phyloP scores from a whole-genome alignment of 2,797 vertebrate species.

The Pogoniulus pusillus region DNA sequence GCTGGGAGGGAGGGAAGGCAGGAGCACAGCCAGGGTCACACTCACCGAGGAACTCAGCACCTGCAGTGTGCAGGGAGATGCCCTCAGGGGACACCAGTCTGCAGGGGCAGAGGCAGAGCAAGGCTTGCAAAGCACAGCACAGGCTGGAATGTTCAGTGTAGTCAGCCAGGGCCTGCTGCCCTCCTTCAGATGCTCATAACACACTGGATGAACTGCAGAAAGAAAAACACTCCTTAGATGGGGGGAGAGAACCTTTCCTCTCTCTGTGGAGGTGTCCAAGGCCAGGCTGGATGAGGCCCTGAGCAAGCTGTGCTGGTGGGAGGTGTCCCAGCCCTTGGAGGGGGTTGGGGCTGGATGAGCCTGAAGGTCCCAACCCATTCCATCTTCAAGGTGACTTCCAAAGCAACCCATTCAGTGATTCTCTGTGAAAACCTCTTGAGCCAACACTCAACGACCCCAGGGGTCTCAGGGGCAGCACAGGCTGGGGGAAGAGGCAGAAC shows the following conservation, averaged over 20 bases:
- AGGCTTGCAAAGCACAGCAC: slow-evolving; percentile 36
- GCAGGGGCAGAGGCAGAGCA: not conserved
- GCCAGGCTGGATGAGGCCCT: too few species aligned
- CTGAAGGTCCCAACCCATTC: too few species aligned
- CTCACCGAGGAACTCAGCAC: slow-evolving; percentile 56
- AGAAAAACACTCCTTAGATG: not conserved
- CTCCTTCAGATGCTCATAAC: slow-evolving; percentile 77
- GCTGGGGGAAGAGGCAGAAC: not conserved
- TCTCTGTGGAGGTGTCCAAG: not conserved
- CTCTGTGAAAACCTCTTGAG: not conserved
- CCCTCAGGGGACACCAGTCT: slow-evolving; percentile 7
- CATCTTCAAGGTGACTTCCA: too few species aligned
- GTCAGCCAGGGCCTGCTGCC: not conserved
- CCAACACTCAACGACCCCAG: not conserved
- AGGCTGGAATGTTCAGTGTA: slow-evolving; percentile 52
- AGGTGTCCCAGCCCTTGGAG: too few species aligned
- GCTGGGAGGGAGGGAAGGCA: not conserved
- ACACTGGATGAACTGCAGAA: slow-evolving; percentile 81
- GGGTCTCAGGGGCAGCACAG: not conserved
- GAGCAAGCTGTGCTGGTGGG: too few species aligned
- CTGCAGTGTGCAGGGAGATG: not conserved
- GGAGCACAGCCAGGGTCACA: slow-evolving; percentile 7
- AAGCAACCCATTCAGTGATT: too few species aligned
- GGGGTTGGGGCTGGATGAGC: too few species aligned
- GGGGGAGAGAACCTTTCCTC: not conserved